Evolutionary conservation across 2,113 vertebrate species (phyloP), one percentile per base, ranked within the genome.

Genomic region (Grallaria varia): DNA sequence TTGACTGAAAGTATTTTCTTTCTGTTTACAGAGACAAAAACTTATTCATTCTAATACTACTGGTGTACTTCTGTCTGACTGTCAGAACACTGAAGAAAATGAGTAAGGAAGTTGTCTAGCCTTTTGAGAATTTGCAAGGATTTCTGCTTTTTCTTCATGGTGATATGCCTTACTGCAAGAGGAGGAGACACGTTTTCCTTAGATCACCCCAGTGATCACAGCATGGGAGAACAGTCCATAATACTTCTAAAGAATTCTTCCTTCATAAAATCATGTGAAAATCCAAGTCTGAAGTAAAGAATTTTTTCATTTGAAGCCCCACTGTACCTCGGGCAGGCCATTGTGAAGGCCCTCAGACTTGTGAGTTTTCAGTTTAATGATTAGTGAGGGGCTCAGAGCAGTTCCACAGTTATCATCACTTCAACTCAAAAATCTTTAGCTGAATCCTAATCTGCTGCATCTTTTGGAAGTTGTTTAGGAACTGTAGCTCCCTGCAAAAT

Each of bases 351-450:
- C 30, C 49, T 86, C 40, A 81, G 79, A 30, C 39, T 64, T 52
- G 19, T 8, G 35, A 82, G 52, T 89, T 95, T 94, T 88, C 37
- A 31, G 39, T 82, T 91, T 56, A 21, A 15, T 53, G 28, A 40
- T 55, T 42, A 67, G n/a, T 4, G 1, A 84, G 69, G 53, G 33
- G 66, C 53, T 83, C 83, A 14, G 4, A 80, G 60, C 18, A 21
- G 71, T 91, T 93, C 68, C 37, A 53, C 23, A 73, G 39, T 39
- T 72, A 44, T 90, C 56, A 16, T 69, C 28, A 59, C 79, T 62
- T 84, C 64, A 87, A 52, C 87, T 94, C 77, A 62, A 91, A 89
- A 81, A 95, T 75, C 91, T 96, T 89, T 71, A 62, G 50, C 62
- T 72, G 72, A 94, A 86, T 72, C 60, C 35, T 84, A 39, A 87